Evolutionary conservation across 2,888 invertebrate species (phyloP).

Genomic region (Caenorhabditis sinica): DNA sequence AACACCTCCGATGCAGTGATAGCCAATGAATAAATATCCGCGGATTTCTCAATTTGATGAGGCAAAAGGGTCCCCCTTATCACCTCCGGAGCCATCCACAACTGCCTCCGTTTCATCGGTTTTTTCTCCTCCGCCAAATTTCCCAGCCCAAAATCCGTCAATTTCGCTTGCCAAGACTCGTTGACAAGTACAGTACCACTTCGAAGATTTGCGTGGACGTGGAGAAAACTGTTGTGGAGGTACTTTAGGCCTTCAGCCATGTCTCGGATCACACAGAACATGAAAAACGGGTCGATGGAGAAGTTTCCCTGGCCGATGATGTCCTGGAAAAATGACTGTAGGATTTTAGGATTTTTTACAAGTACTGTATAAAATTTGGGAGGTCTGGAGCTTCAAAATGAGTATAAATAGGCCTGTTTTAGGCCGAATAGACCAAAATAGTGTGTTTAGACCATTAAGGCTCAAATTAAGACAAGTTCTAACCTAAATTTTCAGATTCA

Average conservation of each 20-base stretch:
- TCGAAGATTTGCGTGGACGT: slow-evolving; percentile 72
- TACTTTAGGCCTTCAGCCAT: slow-evolving; percentile 74
- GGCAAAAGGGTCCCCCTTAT: slow-evolving; percentile 67
- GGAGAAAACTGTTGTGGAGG: slow-evolving; percentile 73
- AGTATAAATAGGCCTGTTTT: not conserved
- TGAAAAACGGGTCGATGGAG: slow-evolving; percentile 77
- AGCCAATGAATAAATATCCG: slow-evolving; percentile 80
- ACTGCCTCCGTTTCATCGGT: slow-evolving; percentile 61
- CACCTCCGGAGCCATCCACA: slow-evolving; percentile 81
- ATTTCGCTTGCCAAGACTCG: slow-evolving; percentile 77
- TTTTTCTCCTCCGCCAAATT: slow-evolving; percentile 65
- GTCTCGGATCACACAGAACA: slow-evolving; percentile 75
- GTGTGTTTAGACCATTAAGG: no score
- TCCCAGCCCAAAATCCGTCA: slow-evolving; percentile 69
- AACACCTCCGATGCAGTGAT: slow-evolving; percentile 80
- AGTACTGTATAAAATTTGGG: not conserved
- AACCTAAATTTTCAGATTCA: no score
- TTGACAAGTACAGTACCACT: slow-evolving; percentile 78
- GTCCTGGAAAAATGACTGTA: slow-evolving; percentile 55
- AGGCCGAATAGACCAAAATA: not conserved
- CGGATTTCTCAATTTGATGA: slow-evolving; percentile 71
- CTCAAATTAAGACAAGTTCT: no score
- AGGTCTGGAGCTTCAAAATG: not conserved
- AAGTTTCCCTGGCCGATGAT: slow-evolving; percentile 74
- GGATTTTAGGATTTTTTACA: not conserved